Evolutionary conservation across 2,113 vertebrate genomes (phyloP).

Genomic region (Leptodactylus fuscus): DNA sequence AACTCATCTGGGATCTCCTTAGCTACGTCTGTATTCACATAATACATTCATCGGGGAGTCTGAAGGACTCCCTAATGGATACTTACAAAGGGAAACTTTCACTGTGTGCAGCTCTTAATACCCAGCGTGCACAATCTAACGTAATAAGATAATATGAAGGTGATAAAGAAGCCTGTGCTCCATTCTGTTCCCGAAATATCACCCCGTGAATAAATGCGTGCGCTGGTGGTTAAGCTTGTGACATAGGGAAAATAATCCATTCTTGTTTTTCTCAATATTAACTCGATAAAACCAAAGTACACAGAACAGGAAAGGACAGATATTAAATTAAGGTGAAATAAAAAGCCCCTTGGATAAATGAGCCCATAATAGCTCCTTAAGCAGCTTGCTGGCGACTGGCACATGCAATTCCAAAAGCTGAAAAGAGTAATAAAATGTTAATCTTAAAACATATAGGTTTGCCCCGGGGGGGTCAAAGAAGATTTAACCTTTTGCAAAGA

Average conservation of each 20-base stretch:
- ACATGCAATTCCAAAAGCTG: conserved; percentile 1
- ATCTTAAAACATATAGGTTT: conserved; percentile 21
- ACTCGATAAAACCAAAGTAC: neutral
- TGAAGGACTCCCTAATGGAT: neutral
- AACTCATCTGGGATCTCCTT: neutral
- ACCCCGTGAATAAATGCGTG: neutral
- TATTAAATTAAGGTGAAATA: conserved; percentile 22
- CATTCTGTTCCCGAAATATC: neutral
- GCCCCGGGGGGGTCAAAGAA: neutral
- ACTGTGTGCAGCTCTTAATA: neutral
- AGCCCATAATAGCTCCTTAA: neutral
- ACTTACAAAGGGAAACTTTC: neutral
- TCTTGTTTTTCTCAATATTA: neutral
- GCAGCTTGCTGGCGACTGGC: neutral
- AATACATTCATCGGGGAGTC: neutral
- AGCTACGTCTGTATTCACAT: neutral
- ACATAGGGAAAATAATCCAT: neutral
- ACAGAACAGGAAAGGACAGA: neutral
- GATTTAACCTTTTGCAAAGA: neutral
- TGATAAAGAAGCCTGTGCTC: too few species aligned
- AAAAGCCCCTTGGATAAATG: conserved; percentile 10
- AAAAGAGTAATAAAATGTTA: conserved; percentile 26
- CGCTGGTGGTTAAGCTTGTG: neutral
- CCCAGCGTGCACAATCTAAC: neutral
- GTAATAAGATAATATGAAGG: neutral